Conservation (phyloP, 37 sponge, comb jelly and placozoan species). For the Ephydatia muelleri region DNA sequence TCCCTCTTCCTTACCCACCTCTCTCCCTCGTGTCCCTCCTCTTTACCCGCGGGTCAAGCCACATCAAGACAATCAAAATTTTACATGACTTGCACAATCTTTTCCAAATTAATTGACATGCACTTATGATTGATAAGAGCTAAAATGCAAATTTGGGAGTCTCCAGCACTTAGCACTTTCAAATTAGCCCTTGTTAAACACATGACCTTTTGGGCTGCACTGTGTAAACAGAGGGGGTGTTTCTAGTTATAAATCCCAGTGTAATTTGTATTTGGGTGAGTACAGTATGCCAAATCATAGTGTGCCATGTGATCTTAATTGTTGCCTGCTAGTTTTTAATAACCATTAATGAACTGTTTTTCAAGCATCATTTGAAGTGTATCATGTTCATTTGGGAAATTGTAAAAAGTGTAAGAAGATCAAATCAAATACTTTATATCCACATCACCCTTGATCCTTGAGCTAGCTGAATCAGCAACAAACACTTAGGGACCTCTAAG, state of each 20-base stretch:
- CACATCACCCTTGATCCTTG: not conserved
- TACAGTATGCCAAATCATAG: not conserved
- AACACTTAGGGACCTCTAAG: not conserved
- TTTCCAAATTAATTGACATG: not conserved
- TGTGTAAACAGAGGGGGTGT: too few relatives aligned
- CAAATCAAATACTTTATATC: not conserved
- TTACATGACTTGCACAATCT: not conserved
- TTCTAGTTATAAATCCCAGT: conserved; percentile 6
- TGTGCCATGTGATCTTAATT: not conserved
- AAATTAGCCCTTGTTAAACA: not conserved
- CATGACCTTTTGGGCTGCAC: not conserved
- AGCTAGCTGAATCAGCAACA: not conserved
- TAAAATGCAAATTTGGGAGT: not conserved
- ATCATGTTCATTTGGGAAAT: not conserved
- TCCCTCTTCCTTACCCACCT: too few relatives aligned
- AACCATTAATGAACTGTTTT: not conserved
- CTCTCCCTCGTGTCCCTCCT: too few relatives aligned
- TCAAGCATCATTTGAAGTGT: not conserved
- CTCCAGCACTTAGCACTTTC: not conserved
- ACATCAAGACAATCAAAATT: not conserved
- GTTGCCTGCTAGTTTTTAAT: not conserved
- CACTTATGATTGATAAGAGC: conserved; percentile 2
- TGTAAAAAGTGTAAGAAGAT: not conserved
- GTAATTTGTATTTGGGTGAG: not conserved
- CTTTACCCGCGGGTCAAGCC: too few relatives aligned